Percentiles rank a stretch among this genome's conserved stretches.
Evolutionary conservation across 2,113 vertebrate genomes (phyloP).

Genomic region (Otolemur garnettii): DNA sequence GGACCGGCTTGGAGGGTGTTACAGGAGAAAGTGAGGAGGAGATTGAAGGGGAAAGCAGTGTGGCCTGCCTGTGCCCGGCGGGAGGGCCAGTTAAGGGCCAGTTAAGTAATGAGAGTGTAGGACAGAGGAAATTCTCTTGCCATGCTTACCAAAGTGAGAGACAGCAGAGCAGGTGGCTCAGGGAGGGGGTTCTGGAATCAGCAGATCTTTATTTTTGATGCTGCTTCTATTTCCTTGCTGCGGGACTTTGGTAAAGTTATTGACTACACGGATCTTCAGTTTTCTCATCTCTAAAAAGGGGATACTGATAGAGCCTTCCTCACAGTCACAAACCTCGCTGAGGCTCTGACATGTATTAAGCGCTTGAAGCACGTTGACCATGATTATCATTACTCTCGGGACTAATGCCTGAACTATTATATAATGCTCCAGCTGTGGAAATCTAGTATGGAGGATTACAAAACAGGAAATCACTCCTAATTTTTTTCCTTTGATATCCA

Average conservation of each 20-base stretch:
- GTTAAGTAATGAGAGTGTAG: not conserved
- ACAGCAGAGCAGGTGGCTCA: not conserved
- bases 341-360: not conserved
- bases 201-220: not conserved
- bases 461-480: slow-evolving; percentile 11
- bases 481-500: slow-evolving; percentile 36
- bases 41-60: not conserved
- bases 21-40: not conserved
- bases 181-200: not conserved
- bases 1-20: no score
- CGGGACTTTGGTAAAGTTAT: not conserved
- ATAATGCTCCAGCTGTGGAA: not conserved
- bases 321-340: not conserved
- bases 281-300: not conserved
- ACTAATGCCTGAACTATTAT: not conserved
- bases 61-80: not conserved
- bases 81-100: no score
- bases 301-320: not conserved
- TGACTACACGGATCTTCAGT: not conserved
- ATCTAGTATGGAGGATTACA: not conserved
- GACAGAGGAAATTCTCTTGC: not conserved
- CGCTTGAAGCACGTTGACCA: not conserved
- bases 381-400: not conserved
- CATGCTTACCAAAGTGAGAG: not conserved
- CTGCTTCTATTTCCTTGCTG: not conserved